Conservation (phyloP, 2,797 vertebrate genomes). For the Sebastes aleutianus region DNA sequence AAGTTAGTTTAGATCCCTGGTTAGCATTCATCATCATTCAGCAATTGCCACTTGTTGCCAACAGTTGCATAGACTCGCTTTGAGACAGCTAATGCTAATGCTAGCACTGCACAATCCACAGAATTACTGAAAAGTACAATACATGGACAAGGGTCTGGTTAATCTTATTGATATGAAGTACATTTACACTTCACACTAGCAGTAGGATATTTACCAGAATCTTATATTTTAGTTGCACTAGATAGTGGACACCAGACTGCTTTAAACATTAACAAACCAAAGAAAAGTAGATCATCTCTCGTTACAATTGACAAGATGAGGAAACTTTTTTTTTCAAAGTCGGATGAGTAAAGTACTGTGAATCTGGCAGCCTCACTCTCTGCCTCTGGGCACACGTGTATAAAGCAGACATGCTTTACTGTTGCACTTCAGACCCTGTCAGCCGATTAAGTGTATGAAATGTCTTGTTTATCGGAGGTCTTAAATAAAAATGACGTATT, state of each 20-base stretch:
- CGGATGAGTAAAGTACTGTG: neutral
- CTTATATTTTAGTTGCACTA: neutral
- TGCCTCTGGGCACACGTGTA: neutral
- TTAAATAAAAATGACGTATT: slow-evolving; percentile 11
- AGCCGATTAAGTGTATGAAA: slow-evolving; percentile 4
- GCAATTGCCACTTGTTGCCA: neutral
- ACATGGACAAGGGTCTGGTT: neutral
- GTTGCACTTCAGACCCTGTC: slow-evolving; percentile 3
- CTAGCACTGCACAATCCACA: neutral
- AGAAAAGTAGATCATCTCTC: neutral
- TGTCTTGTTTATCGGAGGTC: slow-evolving; percentile 9
- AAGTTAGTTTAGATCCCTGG: too few species aligned
- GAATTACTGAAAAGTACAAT: neutral
- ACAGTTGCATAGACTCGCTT: neutral
- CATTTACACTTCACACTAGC: neutral
- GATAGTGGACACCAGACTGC: neutral
- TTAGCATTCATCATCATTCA: neutral
- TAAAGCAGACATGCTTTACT: slow-evolving; percentile 24
- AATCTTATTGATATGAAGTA: neutral
- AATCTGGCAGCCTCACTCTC: neutral
- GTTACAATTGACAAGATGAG: neutral
- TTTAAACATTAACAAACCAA: neutral
- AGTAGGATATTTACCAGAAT: neutral
- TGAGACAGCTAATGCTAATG: neutral
- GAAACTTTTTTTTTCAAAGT: neutral